phyloP scores from a whole-genome alignment of 2,797 vertebrate species.

The Karalla daura region DNA sequence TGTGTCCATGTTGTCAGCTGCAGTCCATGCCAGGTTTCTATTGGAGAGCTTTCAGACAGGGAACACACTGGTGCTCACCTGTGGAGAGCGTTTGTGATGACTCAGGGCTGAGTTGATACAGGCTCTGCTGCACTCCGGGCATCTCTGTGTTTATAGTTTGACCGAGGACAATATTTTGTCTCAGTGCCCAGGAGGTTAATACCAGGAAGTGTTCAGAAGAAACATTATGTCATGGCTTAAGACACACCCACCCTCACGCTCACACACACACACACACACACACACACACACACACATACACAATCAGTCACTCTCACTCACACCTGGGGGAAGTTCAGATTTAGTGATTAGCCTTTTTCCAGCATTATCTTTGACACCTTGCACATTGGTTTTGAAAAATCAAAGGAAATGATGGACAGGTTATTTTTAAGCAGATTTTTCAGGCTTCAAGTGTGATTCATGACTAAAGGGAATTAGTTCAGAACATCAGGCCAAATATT shows the following conservation, averaged over 20 bases:
- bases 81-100: slow-evolving; percentile 3
- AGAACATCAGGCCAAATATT: too few relatives aligned
- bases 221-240: background rate
- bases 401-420: background rate
- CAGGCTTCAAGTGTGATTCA: background rate
- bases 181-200: background rate
- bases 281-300: too few relatives aligned
- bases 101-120: background rate
- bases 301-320: too few relatives aligned
- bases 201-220: background rate
- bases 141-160: slow-evolving; percentile 1
- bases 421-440: background rate
- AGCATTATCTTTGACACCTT: too few relatives aligned
- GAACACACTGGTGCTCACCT: background rate
- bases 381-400: too few relatives aligned
- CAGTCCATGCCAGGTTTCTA: background rate
- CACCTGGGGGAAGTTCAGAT: too few relatives aligned
- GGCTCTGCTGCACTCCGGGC: background rate
- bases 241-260: too few relatives aligned
- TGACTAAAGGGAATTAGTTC: background rate
- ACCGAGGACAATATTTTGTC: background rate
- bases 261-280: too few relatives aligned
- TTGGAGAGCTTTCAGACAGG: slow-evolving; percentile 5
- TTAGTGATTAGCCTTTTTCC: too few relatives aligned
- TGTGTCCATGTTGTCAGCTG: slow-evolving; percentile 9